Evolutionary conservation across 2,888 invertebrate genomes (phyloP).

Genomic region (Drosophila heteroneura): DNA sequence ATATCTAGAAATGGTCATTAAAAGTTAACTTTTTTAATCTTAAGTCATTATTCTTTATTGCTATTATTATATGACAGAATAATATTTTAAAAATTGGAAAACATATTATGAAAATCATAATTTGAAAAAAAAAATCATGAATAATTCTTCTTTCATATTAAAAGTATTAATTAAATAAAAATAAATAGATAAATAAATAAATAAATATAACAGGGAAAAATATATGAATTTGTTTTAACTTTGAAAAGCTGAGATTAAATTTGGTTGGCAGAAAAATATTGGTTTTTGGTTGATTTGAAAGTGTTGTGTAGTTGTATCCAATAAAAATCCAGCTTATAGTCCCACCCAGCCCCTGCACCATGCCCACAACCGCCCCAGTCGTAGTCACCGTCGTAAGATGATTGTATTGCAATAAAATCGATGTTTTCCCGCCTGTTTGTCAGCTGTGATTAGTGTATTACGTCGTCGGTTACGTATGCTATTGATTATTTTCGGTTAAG

Average conservation of each 20-base stretch:
- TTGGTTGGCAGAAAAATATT: not conserved
- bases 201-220: no score
- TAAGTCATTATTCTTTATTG: no score
- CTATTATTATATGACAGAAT: no score
- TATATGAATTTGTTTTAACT: no score
- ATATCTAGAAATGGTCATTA: not conserved
- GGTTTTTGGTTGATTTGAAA: not conserved
- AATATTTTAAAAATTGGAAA: no score
- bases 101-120: no score
- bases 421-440: not conserved
- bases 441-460: not conserved
- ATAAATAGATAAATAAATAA: no score
- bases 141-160: not conserved
- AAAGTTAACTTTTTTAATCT: not conserved
- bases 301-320: not conserved
- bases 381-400: not conserved
- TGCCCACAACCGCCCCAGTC: not conserved
- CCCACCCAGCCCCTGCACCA: not conserved
- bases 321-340: not conserved
- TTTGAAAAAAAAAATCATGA: not conserved
- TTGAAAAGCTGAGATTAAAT: not conserved
- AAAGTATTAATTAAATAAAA: no score
- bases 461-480: not conserved
- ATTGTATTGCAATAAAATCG: not conserved
- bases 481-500: slow-evolving; percentile 21